These are phyloP conservation scores for Cydia pomonella DNA, from an alignment of 1,140 invertebrate species.

Conservation along the genomic window DNA sequence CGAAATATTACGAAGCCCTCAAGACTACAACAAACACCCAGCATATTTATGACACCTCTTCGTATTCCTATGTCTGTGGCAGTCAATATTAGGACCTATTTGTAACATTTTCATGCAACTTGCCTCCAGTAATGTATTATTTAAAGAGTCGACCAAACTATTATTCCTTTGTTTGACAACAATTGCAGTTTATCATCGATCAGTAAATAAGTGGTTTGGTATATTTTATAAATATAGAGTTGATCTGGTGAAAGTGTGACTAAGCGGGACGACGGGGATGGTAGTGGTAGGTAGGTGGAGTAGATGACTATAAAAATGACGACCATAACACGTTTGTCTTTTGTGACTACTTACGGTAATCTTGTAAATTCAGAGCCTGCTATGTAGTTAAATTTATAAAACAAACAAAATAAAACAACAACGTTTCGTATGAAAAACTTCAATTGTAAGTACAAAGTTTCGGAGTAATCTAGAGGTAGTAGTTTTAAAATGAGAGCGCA, in stretches of 20 bases:
- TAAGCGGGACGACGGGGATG: neutral
- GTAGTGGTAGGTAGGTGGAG: neutral
- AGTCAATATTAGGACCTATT: slow-evolving; percentile 39
- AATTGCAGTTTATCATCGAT: neutral
- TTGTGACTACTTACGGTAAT: too few relatives aligned
- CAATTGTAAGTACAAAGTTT: too few relatives aligned
- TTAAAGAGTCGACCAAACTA: neutral
- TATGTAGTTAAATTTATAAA: too few relatives aligned
- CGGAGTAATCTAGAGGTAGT: too few relatives aligned
- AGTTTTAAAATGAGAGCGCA: too few relatives aligned
- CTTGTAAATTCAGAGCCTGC: too few relatives aligned
- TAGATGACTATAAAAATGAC: too few relatives aligned
- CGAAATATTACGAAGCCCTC: too few relatives aligned
- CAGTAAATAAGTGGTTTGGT: slow-evolving; percentile 6
- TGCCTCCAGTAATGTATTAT: slow-evolving; percentile 22
- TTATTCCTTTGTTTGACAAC: slow-evolving; percentile 10
- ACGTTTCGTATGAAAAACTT: too few relatives aligned
- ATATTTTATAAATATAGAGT: slow-evolving; percentile 11
- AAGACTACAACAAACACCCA: too few relatives aligned
- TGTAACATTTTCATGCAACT: slow-evolving; percentile 47
- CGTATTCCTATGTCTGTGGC: neutral
- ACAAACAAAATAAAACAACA: too few relatives aligned
- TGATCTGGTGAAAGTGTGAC: neutral
- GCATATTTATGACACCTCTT: neutral
- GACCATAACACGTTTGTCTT: too few relatives aligned